Conservation (phyloP, 2,888 invertebrate genomes). For the Ferdinandea cuprea region DNA sequence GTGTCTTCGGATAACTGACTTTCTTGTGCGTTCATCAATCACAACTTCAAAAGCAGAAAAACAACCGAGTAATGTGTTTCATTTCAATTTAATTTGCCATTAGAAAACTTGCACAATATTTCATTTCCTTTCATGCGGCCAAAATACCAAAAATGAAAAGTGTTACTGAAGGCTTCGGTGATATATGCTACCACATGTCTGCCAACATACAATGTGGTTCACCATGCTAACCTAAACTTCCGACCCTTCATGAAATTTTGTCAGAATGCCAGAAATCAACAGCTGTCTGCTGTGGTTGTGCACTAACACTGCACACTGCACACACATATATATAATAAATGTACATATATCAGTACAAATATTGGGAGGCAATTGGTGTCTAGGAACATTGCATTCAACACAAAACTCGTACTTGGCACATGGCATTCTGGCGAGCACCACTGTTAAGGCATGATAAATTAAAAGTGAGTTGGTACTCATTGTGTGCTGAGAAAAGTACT, state of each 20-base stretch:
- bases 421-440: conserved; percentile 21
- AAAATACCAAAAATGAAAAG: conserved; percentile 39
- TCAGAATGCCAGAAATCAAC: conserved; percentile 71
- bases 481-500: conserved; percentile 21
- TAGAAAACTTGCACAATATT: conserved; percentile 22
- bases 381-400: conserved; percentile 40
- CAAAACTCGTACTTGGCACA: conserved; percentile 17
- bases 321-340: not conserved
- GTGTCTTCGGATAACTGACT: too few relatives aligned
- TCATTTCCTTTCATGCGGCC: not conserved
- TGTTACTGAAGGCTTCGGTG: conserved; percentile 35
- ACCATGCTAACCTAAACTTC: conserved; percentile 16
- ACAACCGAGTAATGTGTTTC: too few relatives aligned
- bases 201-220: conserved; percentile 50
- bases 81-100: too few relatives aligned
- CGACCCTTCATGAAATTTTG: conserved; percentile 55
- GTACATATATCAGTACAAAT: conserved; percentile 13
- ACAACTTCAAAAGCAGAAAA: too few relatives aligned
- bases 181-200: conserved; percentile 19
- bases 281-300: conserved; percentile 42
- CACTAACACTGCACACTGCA: conserved; percentile 7
- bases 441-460: conserved; percentile 42
- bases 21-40: too few relatives aligned
- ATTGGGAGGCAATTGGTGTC: conserved; percentile 36
- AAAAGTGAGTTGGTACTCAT: conserved; percentile 36